These are phyloP conservation scores for Drosophila neocordata DNA, from an alignment of 1,140 invertebrate species.

Conservation along the genomic window DNA sequence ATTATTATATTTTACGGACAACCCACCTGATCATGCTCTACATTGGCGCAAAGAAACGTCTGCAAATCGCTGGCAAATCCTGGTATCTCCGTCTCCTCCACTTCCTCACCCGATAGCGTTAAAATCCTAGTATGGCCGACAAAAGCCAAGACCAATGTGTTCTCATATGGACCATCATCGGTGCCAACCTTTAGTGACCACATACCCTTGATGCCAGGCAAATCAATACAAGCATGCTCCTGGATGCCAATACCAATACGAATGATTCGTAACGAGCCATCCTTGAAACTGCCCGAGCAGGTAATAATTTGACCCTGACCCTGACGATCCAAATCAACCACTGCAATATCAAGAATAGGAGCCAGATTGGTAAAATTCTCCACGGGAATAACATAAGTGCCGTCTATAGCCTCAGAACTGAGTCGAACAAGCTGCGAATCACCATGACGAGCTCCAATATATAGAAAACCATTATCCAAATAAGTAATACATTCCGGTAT, in stretches of 20 bases:
- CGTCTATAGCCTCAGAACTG: conserved; percentile 92
- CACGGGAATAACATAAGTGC: conserved; percentile 96
- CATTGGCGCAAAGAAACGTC: conserved; percentile 96
- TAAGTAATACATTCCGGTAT: conserved; percentile 99
- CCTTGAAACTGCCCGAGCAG: conserved; percentile 98
- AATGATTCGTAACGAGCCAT: conserved; percentile 98
- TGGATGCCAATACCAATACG: conserved; percentile 99
- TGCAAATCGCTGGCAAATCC: conserved; percentile 96
- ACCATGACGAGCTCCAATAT: conserved; percentile 97
- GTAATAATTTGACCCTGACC: conserved; percentile 99
- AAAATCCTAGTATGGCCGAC: conserved; percentile 96
- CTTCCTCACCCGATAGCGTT: conserved; percentile 95
- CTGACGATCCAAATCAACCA: conserved; percentile 97
- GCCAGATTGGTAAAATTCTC: conserved; percentile 98
- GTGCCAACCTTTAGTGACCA: conserved; percentile 94
- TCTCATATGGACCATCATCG: conserved; percentile 86
- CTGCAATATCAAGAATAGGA: conserved; percentile 98
- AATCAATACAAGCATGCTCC: conserved; percentile 98
- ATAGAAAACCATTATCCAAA: conserved; percentile 98
- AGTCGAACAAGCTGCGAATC: conserved; percentile 98
- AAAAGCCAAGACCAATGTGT: conserved; percentile 96
- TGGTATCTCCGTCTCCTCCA: conserved; percentile 97
- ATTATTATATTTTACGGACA: not conserved
- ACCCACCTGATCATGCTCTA: conserved; percentile 90
- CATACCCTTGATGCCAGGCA: conserved; percentile 98